These are phyloP conservation scores for Tinea pellionella DNA, from an alignment of 2,888 invertebrate species.

Conservation along the genomic window DNA sequence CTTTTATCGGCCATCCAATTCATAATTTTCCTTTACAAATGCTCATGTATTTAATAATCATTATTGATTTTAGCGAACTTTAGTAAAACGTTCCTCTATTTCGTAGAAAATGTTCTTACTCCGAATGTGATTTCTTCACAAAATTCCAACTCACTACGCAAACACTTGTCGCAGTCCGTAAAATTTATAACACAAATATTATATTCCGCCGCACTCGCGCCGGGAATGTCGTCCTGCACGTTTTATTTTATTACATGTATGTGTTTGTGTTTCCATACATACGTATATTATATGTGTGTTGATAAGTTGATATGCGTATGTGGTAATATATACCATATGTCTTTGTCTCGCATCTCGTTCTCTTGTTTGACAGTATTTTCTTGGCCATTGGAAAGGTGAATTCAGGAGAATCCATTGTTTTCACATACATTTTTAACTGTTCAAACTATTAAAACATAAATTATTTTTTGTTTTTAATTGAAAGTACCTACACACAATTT, in stretches of 20 bases:
- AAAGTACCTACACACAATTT: no score
- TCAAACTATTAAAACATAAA: no score
- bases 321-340: background rate
- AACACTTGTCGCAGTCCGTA: conserved; percentile 49
- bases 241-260: conserved; percentile 32
- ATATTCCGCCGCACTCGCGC: conserved; percentile 30
- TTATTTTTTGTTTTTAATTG: no score
- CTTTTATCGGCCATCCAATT: background rate
- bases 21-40: background rate
- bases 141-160: conserved; percentile 46
- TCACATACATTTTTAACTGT: background rate
- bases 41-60: background rate
- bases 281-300: no score
- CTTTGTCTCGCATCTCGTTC: background rate
- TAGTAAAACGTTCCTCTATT: background rate
- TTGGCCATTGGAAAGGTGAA: background rate
- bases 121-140: conserved; percentile 21
- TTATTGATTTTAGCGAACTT: background rate
- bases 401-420: background rate
- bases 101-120: background rate
- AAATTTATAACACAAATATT: conserved; percentile 52
- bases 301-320: background rate
- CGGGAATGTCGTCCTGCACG: conserved; percentile 43
- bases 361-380: conserved; percentile 4
- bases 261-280: background rate